These are phyloP conservation scores for Chrysemys picta DNA, from an alignment of 2,113 vertebrate genomes.

Conservation along the genomic window DNA sequence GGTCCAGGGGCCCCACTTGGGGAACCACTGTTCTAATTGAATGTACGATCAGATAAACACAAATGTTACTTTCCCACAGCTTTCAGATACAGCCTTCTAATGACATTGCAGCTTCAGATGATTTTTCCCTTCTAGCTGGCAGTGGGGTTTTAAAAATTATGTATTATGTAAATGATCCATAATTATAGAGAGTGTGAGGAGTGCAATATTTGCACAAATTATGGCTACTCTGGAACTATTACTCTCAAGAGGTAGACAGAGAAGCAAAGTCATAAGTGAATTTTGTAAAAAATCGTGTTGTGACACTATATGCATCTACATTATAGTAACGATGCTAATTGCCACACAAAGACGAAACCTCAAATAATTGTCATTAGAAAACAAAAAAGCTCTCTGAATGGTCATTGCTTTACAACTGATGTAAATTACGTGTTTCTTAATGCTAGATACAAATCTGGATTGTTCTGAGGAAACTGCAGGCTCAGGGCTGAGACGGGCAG, in stretches of 20 bases:
- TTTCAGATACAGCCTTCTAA: neutral
- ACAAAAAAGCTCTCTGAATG: neutral
- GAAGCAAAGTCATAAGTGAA: neutral
- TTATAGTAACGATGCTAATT: neutral
- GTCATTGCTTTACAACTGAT: neutral
- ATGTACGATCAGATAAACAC: neutral
- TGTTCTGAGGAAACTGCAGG: neutral
- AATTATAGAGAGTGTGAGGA: neutral
- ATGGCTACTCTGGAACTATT: neutral
- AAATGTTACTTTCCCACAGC: neutral
- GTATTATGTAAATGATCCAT: neutral
- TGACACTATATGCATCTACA: accelerated
- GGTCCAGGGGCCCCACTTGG: neutral
- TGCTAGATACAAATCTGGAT: neutral
- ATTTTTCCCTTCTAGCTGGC: neutral
- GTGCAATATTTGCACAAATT: neutral
- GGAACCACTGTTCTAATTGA: neutral
- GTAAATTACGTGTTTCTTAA: neutral
- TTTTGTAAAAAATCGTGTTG: neutral
- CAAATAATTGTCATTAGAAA: neutral
- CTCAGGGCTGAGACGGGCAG: neutral
- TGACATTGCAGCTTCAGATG: neutral
- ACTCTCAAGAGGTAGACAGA: neutral
- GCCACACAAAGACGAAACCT: neutral
- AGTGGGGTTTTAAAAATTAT: neutral